Evolutionary conservation across 2,797 vertebrate species (phyloP).

Genomic region (Diglossa cyanea): DNA sequence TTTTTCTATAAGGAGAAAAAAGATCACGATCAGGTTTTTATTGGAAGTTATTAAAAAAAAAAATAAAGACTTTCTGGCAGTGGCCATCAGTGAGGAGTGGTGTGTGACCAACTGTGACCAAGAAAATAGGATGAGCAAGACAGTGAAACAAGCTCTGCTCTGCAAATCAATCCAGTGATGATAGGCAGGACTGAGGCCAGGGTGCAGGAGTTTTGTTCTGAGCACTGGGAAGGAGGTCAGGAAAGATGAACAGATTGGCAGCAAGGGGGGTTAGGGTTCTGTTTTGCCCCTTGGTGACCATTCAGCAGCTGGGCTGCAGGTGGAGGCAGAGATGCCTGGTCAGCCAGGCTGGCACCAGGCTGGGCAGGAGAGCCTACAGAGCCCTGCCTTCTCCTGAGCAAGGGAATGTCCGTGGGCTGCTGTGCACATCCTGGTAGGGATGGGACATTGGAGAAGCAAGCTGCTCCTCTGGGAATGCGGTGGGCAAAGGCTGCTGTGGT

Average conservation of each 20-base stretch:
- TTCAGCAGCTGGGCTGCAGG: background rate
- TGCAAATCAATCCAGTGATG: background rate
- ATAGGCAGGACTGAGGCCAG: background rate
- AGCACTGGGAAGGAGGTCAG: background rate
- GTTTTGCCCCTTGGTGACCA: background rate
- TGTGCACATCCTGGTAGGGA: background rate
- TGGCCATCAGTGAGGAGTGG: background rate
- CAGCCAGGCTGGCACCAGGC: background rate
- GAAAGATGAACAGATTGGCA: background rate
- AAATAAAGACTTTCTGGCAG: background rate
- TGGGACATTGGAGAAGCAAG: background rate
- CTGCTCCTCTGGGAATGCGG: background rate
- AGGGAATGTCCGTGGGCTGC: background rate
- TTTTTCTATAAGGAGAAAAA: background rate
- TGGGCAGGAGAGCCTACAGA: background rate
- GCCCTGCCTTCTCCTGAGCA: background rate
- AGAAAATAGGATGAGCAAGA: slow-evolving; percentile 26
- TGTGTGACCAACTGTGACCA: slow-evolving; percentile 48
- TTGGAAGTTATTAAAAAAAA: background rate
- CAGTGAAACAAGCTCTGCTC: background rate
- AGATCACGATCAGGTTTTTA: background rate
- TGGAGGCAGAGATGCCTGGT: background rate
- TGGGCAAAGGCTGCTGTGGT: background rate
- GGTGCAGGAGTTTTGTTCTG: background rate
- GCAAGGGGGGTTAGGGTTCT: background rate